Evolutionary conservation across 2,113 vertebrate species (phyloP).

Genomic region (Ptyas mucosa): DNA sequence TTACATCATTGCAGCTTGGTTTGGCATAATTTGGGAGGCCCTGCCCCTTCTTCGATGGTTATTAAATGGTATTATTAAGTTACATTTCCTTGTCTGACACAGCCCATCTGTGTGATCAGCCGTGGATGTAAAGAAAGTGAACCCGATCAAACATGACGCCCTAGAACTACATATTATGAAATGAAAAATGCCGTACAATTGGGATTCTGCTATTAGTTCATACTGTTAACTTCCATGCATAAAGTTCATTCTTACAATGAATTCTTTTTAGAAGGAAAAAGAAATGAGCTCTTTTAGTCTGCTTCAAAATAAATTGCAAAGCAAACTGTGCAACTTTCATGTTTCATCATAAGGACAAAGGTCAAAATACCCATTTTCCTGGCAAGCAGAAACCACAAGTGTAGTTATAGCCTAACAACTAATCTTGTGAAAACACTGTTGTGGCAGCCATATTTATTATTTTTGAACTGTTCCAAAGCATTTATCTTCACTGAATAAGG

Average conservation of each 20-base stretch:
- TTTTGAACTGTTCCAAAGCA: slow-evolving; percentile 14
- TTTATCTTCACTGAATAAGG: slow-evolving; percentile 4
- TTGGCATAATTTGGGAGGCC: slow-evolving; percentile 46
- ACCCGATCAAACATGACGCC: not conserved
- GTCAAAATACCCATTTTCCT: slow-evolving; percentile 47
- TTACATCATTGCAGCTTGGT: slow-evolving; percentile 47
- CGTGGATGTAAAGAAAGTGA: slow-evolving; percentile 15
- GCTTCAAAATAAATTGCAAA: slow-evolving; percentile 16
- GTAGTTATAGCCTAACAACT: not conserved
- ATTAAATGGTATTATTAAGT: slow-evolving; percentile 65
- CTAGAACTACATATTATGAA: not conserved
- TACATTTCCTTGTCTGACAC: slow-evolving; percentile 70
- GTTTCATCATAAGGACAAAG: slow-evolving; percentile 39
- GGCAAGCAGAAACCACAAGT: slow-evolving; percentile 18
- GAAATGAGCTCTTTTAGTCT: slow-evolving; percentile 24
- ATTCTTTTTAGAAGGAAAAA: slow-evolving; percentile 14
- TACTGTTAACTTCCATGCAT: not conserved
- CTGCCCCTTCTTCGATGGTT: slow-evolving; percentile 41
- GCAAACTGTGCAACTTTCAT: slow-evolving; percentile 21
- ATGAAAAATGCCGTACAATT: not conserved
- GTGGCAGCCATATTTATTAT: slow-evolving; percentile 4
- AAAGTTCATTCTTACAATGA: slow-evolving; percentile 29
- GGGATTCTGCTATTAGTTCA: not conserved
- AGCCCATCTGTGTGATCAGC: slow-evolving; percentile 66
- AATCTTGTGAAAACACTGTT: slow-evolving; percentile 20